A percentile compares a stretch with the other conserved stretches of the same genome.
Evolutionary conservation across 1,140 invertebrate species (phyloP).

Genomic region (Dendrolimus kikuchii): DNA sequence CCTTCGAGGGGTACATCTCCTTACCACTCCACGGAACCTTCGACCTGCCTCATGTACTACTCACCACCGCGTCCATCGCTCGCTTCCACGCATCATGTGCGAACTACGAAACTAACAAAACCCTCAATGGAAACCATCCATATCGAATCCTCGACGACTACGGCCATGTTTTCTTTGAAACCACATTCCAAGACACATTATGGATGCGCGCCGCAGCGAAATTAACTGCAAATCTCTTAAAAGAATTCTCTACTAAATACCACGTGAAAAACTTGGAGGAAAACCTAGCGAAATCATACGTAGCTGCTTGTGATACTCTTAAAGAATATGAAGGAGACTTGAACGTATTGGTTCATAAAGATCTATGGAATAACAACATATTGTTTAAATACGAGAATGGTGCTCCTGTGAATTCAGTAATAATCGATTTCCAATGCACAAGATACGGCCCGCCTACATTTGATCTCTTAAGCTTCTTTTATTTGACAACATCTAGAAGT

Average conservation of each 20-base stretch:
- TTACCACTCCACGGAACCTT: conserved; percentile 22
- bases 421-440: conserved; percentile 63
- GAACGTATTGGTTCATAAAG: conserved; percentile 67
- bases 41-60: conserved; percentile 28
- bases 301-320: conserved; percentile 33
- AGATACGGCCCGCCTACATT: conserved; percentile 62
- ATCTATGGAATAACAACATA: conserved; percentile 70
- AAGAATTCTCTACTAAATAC: conserved; percentile 32
- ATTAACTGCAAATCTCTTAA: conserved; percentile 32
- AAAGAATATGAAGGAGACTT: conserved; percentile 32
- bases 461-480: conserved; percentile 55
- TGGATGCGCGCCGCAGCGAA: conserved; percentile 39
- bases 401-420: conserved; percentile 36
- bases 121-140: neutral
- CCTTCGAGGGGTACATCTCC: conserved; percentile 30
- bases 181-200: conserved; percentile 29
- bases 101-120: conserved; percentile 34
- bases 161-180: conserved; percentile 24
- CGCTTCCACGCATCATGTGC: conserved; percentile 47
- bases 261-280: conserved; percentile 25
- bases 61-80: conserved; percentile 27
- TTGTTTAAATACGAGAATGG: conserved; percentile 56
- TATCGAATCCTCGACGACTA: conserved; percentile 27
- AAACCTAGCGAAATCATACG: conserved; percentile 20
- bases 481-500: conserved; percentile 44